Percentiles rank a stretch among this genome's conserved stretches.
phyloP scores from a whole-genome alignment of 2,113 vertebrate genomes.

The Sporophila hypoxantha region DNA sequence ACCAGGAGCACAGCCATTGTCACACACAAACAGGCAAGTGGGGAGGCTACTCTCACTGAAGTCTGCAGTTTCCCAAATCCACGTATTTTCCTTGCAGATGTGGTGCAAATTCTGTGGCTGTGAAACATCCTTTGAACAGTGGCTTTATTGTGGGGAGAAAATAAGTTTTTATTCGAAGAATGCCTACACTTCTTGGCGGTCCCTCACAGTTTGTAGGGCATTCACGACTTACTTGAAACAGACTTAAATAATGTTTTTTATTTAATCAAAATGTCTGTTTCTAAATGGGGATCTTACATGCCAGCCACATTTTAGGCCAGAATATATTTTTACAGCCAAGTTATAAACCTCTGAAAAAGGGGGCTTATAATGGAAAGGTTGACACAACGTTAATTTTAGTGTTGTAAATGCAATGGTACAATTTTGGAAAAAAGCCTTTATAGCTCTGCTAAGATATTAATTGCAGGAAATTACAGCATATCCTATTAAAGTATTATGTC shows the following conservation, averaged over 20 bases:
- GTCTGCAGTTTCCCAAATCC: background rate
- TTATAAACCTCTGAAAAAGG: slow-evolving; percentile 56
- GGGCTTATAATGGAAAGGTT: slow-evolving; percentile 70
- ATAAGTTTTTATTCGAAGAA: background rate
- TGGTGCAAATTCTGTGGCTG: background rate
- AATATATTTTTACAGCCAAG: slow-evolving; percentile 56
- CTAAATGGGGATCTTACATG: slow-evolving; percentile 19
- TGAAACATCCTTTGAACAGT: background rate
- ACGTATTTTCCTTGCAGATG: background rate
- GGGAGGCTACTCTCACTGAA: background rate
- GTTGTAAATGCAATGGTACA: slow-evolving; percentile 66
- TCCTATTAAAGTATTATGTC: slow-evolving; percentile 73
- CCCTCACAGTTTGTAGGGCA: background rate
- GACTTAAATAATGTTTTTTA: slow-evolving; percentile 19
- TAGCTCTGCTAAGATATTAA: slow-evolving; percentile 70
- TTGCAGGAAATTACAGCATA: slow-evolving; percentile 79
- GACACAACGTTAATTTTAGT: slow-evolving; percentile 71
- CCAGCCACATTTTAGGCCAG: slow-evolving; percentile 29
- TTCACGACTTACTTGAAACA: background rate
- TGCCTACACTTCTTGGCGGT: background rate
- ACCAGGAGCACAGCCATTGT: background rate
- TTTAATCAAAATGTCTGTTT: slow-evolving; percentile 29
- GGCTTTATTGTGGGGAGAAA: background rate
- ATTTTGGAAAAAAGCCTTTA: slow-evolving; percentile 64
- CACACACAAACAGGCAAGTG: background rate